Base-by-base conservation (phyloP, 2,113 vertebrate species). In the Microtus montanus region DNA sequence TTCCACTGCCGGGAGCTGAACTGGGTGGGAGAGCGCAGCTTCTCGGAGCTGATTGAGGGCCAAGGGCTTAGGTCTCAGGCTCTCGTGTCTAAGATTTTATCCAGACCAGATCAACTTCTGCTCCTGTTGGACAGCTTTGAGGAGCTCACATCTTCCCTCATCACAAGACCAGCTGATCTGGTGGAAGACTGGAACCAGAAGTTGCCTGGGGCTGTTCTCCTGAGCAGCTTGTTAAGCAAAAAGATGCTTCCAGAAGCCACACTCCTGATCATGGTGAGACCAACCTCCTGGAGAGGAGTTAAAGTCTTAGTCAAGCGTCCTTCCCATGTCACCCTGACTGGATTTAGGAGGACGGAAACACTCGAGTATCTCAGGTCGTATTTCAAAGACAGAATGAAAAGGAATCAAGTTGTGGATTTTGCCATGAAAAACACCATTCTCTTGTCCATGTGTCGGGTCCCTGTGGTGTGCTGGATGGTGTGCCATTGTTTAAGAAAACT, bases 101-200 rank as follows among this genome's bases (percentile, higher is more conserved):
- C 38, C 30, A 68, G 89, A 9, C 93, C 96, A 0, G 93, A 97
- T 22, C 89, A 14, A 13, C 89, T 98, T 13, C 97, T 98, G 9
- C 96, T 98, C 3, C 9, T 98, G 5, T 79, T 98, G 0, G 96
- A 98, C 0, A 95, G 98, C 58, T 97, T 98, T 0, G 96, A 98
- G 0, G 96, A 98, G 1, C 33, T 98, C 10, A 49, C 77, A 3
- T 47, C 78, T 12, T 24, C 92, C 9, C 38, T 97, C 0, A 20
- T 19, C 4, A 10, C 1, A 7, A 47, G 33, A 0, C 7, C 0
- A 0, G 30, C 35, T 0, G 1, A 83, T 7, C 71, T 96, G 74
- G 68, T 73, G 14, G 63, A 33, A 1, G 58, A 96, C 35, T 68
- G 61, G 17, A 30, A 0, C n/a, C 83, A 87, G 85, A 52, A 80